Evolutionary conservation across 2,797 vertebrate species (phyloP).

Genomic region (Hozukius guyotensis): DNA sequence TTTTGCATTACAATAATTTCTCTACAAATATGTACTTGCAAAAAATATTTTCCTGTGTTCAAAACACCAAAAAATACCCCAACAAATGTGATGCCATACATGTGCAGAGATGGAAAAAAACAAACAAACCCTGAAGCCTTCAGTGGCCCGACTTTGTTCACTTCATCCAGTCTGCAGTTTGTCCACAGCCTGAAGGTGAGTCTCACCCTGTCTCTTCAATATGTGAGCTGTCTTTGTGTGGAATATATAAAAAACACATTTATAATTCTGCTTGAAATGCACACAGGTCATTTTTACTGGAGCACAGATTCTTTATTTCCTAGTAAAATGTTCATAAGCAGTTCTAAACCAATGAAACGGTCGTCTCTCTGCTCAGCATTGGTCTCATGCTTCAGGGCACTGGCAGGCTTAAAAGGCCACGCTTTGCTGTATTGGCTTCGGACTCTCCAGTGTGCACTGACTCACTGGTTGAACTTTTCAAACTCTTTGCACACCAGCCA

Average conservation of each 20-base stretch:
- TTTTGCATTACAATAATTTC: no score
- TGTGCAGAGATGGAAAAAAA: neutral
- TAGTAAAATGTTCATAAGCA: constrained; percentile 4
- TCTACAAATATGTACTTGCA: no score
- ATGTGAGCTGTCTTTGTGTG: neutral
- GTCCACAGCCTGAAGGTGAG: neutral
- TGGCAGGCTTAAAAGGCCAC: constrained; percentile 10
- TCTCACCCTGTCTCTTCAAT: neutral
- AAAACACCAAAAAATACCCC: no score
- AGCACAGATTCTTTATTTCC: neutral
- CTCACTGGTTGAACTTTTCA: constrained; percentile 6
- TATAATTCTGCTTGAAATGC: neutral
- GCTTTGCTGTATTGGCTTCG: neutral
- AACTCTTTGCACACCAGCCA: neutral
- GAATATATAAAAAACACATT: neutral
- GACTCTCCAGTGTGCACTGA: neutral
- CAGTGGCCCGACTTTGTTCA: neutral
- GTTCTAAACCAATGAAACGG: neutral
- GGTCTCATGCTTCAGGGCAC: constrained; percentile 3
- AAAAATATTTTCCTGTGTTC: no score
- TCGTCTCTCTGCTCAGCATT: neutral
- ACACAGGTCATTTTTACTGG: no score
- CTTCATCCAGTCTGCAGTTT: neutral
- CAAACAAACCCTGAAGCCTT: neutral
- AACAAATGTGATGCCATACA: neutral